Percentiles rank a stretch among this genome's conserved stretches.
These are phyloP conservation scores for Ditylenchus weischeri DNA, from an alignment of 2,888 invertebrate species.

Conservation along the genomic window DNA sequence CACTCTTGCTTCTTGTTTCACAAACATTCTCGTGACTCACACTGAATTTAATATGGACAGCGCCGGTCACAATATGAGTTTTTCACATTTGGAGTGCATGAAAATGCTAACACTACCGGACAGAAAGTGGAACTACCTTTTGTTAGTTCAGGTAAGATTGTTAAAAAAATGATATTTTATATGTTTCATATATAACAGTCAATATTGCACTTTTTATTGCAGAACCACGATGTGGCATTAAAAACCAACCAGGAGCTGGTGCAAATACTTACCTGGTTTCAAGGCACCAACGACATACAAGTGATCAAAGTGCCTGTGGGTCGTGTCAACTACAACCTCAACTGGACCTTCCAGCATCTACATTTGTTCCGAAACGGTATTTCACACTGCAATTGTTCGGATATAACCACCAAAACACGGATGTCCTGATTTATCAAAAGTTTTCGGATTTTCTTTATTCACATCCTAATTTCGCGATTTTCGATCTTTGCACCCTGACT, in stretches of 20 bases:
- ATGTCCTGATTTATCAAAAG: too few species aligned
- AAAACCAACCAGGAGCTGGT: slow-evolving; percentile 44
- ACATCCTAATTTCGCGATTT: too few species aligned
- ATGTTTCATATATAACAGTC: not conserved
- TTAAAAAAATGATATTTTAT: too few species aligned
- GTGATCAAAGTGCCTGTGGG: slow-evolving; percentile 9
- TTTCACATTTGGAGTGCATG: slow-evolving; percentile 23
- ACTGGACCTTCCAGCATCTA: slow-evolving; percentile 12
- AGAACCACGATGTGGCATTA: slow-evolving; percentile 33
- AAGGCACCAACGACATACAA: slow-evolving; percentile 37
- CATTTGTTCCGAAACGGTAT: not conserved
- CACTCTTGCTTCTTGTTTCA: slow-evolving; percentile 11
- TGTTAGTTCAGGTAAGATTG: slow-evolving; percentile 1
- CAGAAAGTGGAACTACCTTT: slow-evolving; percentile 30
- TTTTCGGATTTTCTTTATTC: too few species aligned
- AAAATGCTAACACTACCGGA: slow-evolving; percentile 7
- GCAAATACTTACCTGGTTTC: slow-evolving; percentile 38
- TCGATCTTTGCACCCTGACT: too few species aligned
- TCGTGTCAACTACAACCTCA: not conserved
- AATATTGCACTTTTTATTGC: not conserved
- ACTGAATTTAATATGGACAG: not conserved
- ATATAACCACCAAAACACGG: too few species aligned
- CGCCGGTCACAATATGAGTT: slow-evolving; percentile 20
- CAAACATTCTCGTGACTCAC: slow-evolving; percentile 7
- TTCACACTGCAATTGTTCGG: too few species aligned